Base-by-base conservation (phyloP, 2,797 vertebrate species). In the Spheniscus humboldti region DNA sequence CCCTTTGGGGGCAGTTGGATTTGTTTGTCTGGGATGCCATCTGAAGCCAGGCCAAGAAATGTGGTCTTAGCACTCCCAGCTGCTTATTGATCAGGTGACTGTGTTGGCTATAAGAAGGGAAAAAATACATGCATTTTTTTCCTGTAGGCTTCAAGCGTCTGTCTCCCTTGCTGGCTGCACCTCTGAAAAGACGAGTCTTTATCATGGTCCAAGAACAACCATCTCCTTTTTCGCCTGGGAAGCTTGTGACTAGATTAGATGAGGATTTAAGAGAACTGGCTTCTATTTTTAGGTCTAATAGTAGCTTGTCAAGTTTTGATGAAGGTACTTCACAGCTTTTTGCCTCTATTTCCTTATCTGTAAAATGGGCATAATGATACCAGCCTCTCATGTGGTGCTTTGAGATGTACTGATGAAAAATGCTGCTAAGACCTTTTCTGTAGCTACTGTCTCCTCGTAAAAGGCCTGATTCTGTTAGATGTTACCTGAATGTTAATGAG, bases 31-130 rank as follows among this genome's bases (percentile, higher is more conserved):
- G 73, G 78, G 35, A 66, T 59, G 24, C 73, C 13, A 28, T 55
- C 55, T 94, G 86, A 92, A 93, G 84, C n/a, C 45, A 53, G 73
- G 55, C 71, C 78, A 91, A 91, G 67, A 91, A 92, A 86, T 50
- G 37, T 7, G 28, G n/a, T 76, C 20, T 62, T 75, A 93, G 55
- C 43, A 71, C 66, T 95, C 19, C 18, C 90, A 71, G 69, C 86
- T 93, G 28, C 63, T 92, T 92, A 94, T 94, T 94, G 83, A 94
- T 81, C 73, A 81, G 67, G 43, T 73, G 47, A 73, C 57, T 73
- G 7, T 66, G 69, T 69, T 92, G 50, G 43, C 62, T 92, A 15
- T 41, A 76, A 86, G 43, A 86, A 81, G 33, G 50, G 35, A 39
- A 82, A 75, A 83, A 78, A 53, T 39, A 47, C 1, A 3, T 15